phyloP scores from a whole-genome alignment of 2,113 vertebrate species.

The Alligator mississippiensis region DNA sequence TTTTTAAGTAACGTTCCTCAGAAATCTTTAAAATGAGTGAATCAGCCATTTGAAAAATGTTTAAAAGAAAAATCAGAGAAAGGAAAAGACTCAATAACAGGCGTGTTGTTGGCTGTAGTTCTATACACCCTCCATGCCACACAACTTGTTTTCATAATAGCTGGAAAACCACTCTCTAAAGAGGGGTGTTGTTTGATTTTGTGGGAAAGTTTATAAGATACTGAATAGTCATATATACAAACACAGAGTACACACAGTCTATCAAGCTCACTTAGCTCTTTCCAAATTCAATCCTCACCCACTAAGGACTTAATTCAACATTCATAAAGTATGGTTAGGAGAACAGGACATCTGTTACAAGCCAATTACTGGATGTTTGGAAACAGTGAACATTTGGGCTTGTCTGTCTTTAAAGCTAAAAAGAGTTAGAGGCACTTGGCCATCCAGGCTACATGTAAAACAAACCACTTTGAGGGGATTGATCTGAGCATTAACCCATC shows the following conservation, averaged over 20 bases:
- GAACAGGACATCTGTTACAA: conserved; percentile 13
- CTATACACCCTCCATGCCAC: not conserved
- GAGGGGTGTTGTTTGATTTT: conserved; percentile 4
- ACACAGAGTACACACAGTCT: not conserved
- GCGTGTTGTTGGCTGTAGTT: not conserved
- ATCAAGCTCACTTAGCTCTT: conserved; percentile 22
- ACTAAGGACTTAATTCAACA: not conserved
- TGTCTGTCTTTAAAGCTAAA: not conserved
- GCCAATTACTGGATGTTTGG: conserved; percentile 32
- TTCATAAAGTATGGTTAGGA: conserved; percentile 5
- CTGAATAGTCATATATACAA: not conserved
- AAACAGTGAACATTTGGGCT: not conserved
- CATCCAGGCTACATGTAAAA: not conserved
- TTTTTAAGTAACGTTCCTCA: not conserved
- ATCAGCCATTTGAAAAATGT: not conserved
- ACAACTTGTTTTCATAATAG: not conserved
- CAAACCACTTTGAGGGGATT: fast-evolving
- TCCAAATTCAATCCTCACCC: not conserved
- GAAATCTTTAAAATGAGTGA: not conserved
- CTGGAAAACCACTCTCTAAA: conserved; percentile 27
- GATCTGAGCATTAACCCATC: not conserved
- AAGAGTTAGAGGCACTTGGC: not conserved
- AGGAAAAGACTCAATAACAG: not conserved
- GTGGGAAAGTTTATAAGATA: conserved; percentile 32
- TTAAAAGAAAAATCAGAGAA: not conserved